Percentiles rank a stretch among this genome's conserved stretches.
These are phyloP conservation scores for Habrosyne pyritoides DNA, from an alignment of 2,888 invertebrate genomes.

Conservation along the genomic window DNA sequence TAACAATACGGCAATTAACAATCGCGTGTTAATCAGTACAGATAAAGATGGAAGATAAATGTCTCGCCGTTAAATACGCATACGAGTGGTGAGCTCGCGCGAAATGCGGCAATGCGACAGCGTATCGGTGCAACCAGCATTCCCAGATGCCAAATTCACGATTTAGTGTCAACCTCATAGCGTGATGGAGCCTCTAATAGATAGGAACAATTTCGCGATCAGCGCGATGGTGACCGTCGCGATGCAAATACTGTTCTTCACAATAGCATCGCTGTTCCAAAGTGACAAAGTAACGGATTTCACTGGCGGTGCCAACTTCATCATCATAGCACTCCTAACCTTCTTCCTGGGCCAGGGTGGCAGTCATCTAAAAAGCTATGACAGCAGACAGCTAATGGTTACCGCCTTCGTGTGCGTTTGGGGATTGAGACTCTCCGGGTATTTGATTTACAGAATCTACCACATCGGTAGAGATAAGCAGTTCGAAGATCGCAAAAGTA, in stretches of 20 bases:
- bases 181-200: conserved; percentile 89
- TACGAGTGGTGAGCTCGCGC: conserved; percentile 18
- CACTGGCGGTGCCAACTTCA: conserved; percentile 96
- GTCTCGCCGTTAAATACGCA: conserved; percentile 16
- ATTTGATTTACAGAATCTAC: conserved; percentile 94
- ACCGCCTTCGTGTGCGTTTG: conserved; percentile 94
- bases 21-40: conserved; percentile 9
- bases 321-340: conserved; percentile 93
- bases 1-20: conserved; percentile 20
- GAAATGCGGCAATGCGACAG: conserved; percentile 70
- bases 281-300: conserved; percentile 96
- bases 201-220: conserved; percentile 93
- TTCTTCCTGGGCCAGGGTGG: conserved; percentile 93
- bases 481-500: conserved; percentile 94
- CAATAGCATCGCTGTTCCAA: conserved; percentile 92
- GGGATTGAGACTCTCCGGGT: conserved; percentile 93
- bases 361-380: conserved; percentile 88
- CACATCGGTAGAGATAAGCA: conserved; percentile 95
- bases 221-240: conserved; percentile 93
- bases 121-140: conserved; percentile 53
- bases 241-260: conserved; percentile 94
- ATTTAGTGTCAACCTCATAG: conserved; percentile 55
- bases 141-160: conserved; percentile 59
- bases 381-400: conserved; percentile 95
- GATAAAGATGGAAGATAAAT: conserved; percentile 10